Evolutionary conservation across 1,140 invertebrate species (phyloP).

Genomic region (Sarcophaga bullata): DNA sequence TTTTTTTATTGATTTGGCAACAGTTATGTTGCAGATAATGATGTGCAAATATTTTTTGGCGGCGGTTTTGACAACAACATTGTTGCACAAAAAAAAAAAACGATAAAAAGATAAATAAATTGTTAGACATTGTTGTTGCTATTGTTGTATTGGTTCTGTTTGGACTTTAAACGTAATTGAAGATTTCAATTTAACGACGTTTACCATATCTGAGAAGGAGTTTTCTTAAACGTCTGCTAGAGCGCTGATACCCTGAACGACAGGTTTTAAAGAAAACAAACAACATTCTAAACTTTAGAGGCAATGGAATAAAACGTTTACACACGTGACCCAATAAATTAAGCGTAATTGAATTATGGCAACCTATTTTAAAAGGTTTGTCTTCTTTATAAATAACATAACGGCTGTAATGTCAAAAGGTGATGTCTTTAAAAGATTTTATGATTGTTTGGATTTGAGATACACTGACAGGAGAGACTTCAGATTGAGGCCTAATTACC

Average conservation of each 20-base stretch:
- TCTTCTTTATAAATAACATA: neutral
- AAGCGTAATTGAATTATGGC: too few species aligned
- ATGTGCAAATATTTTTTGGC: slow-evolving; percentile 24
- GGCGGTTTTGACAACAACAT: neutral
- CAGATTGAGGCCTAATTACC: too few species aligned
- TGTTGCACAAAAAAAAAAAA: slow-evolving; percentile 7
- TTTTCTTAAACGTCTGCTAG: neutral
- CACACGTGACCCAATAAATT: too few species aligned
- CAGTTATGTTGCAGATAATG: slow-evolving; percentile 4
- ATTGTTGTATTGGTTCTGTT: too few species aligned
- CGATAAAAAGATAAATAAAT: slow-evolving; percentile 19
- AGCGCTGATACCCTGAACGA: neutral
- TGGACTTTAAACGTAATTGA: slow-evolving; percentile 8
- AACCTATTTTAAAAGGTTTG: neutral
- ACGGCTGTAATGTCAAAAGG: neutral
- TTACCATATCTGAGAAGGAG: neutral
- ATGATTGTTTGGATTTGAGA: too few species aligned
- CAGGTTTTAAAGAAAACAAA: neutral
- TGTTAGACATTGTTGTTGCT: neutral
- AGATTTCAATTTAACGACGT: slow-evolving; percentile 22
- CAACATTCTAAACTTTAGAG: slow-evolving; percentile 7
- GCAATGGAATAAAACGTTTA: too few species aligned
- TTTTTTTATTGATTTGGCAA: neutral
- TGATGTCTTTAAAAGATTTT: too few species aligned
- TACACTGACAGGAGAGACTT: too few species aligned